Evolutionary conservation across 2,113 vertebrate species (phyloP), one percentile per base, ranked within the genome.

Genomic region (Atrichornis clamosus): DNA sequence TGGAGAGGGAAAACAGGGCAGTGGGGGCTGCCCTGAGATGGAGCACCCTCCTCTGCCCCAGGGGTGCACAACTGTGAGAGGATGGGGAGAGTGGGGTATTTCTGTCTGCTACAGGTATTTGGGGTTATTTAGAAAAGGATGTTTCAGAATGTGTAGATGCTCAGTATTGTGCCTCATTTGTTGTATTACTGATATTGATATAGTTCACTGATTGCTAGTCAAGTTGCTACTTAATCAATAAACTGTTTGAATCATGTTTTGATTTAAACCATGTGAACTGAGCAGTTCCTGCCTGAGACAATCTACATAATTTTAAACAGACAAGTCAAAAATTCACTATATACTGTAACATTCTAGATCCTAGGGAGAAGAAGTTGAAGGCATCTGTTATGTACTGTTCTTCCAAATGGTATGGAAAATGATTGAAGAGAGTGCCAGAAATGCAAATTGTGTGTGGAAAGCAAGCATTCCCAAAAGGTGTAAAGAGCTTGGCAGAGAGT

Each of bases 51-150:
- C 35, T 62, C 26, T 41, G 35, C 5, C 24, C 24, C 16, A n/a
- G 24, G 9, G 6, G 30, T 27, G 32, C 11, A 41, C 26, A 72
- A 4, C 30, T 13, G 47, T 42, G n/a, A 47, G 21, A 9, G 30
- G 30, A 41, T n/a, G 11, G 27, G 17, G 26, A 5, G n/a, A 39
- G 7, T 0, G 0, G 3, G 21, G 13, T 24, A 10, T 5, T 2
- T 15, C 22, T 19, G 11, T 8, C 32, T 12, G 23, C n/a, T 13
- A 16, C 17, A 23, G 26, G 13, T 6, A 5, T 33, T 7, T 12
- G 9, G 27, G 9, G 4, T 58, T 53, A 35, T 41, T 77, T n/a
- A 41, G 18, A 56, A 64, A 32, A 77, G 6, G 17, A 7, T 2
- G 7, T 55, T 72, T 50, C 35, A 73, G 21, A 56, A 56, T 28